These are phyloP conservation scores for Microdon myrmicae DNA, from an alignment of 2,888 invertebrate species.

Conservation along the genomic window DNA sequence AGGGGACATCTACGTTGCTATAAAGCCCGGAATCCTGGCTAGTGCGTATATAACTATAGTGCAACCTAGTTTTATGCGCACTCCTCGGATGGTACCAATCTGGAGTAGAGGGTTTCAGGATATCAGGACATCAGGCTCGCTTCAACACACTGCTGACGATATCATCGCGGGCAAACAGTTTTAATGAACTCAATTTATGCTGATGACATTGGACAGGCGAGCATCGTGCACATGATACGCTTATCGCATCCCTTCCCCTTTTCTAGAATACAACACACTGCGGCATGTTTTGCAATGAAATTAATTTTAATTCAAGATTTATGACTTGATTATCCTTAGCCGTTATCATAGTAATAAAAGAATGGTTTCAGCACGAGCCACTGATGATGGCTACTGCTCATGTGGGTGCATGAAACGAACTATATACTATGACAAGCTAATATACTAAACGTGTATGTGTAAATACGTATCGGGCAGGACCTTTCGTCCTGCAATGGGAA, in stretches of 20 bases:
- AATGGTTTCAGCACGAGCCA: conserved; percentile 29
- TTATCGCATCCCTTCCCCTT: too few relatives aligned
- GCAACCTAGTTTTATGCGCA: too few relatives aligned
- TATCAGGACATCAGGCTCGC: too few relatives aligned
- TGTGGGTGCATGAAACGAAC: too few relatives aligned
- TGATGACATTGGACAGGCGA: conserved; percentile 31
- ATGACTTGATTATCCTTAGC: conserved; percentile 49
- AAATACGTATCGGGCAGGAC: too few relatives aligned
- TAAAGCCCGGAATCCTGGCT: neutral
- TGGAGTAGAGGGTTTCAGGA: too few relatives aligned
- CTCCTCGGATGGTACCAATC: too few relatives aligned
- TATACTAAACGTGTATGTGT: too few relatives aligned
- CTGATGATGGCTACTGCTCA: too few relatives aligned
- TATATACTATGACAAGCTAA: too few relatives aligned
- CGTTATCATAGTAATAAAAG: conserved; percentile 45
- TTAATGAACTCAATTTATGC: conserved; percentile 49
- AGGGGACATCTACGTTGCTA: neutral
- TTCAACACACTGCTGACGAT: too few relatives aligned
- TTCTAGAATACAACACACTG: conserved; percentile 17
- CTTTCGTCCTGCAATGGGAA: too few relatives aligned
- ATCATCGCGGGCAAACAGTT: conserved; percentile 39
- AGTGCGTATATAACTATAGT: neutral
- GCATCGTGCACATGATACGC: neutral
- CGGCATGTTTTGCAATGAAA: conserved; percentile 44
- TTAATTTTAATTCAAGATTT: conserved; percentile 50